Conservation (phyloP, 1,140 invertebrate species). For the Micrasema minimum region DNA sequence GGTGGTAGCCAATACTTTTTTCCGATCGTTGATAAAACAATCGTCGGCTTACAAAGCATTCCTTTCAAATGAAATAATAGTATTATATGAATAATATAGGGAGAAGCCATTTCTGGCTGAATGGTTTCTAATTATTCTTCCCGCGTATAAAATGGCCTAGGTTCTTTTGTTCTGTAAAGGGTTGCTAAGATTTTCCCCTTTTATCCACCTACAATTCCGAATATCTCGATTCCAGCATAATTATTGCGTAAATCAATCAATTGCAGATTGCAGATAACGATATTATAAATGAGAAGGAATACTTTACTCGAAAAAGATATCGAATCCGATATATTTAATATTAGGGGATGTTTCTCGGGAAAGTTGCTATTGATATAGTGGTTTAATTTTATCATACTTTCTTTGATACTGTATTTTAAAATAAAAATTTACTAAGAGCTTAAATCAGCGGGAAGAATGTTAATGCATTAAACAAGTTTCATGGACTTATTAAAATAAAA, state of each 20-base stretch:
- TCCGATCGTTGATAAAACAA: slow-evolving; percentile 4
- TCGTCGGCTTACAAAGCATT: slow-evolving; percentile 30
- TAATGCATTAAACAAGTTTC: too few species aligned
- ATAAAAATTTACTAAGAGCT: too few species aligned
- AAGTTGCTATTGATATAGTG: too few species aligned
- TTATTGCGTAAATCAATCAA: slow-evolving; percentile 41
- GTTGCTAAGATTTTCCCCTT: slow-evolving; percentile 33
- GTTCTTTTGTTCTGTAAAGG: slow-evolving; percentile 27
- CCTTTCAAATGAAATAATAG: slow-evolving; percentile 34
- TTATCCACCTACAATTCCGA: slow-evolving; percentile 22
- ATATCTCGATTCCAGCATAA: slow-evolving; percentile 37
- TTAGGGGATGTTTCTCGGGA: not conserved
- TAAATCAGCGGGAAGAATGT: too few species aligned
- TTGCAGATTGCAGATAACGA: slow-evolving; percentile 39
- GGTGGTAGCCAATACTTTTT: too few species aligned
- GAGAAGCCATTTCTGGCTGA: slow-evolving; percentile 18
- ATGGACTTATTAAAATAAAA: too few species aligned
- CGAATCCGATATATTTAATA: slow-evolving; percentile 2
- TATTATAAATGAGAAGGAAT: slow-evolving; percentile 34
- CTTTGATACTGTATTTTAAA: too few species aligned
- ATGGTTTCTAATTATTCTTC: slow-evolving; percentile 31
- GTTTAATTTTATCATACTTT: too few species aligned
- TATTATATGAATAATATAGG: slow-evolving; percentile 33
- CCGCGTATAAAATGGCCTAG: slow-evolving; percentile 26
- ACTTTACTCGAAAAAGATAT: not conserved